These are phyloP conservation scores for Saccopteryx leptura DNA, from an alignment of 2,113 vertebrate genomes.

Conservation along the genomic window DNA sequence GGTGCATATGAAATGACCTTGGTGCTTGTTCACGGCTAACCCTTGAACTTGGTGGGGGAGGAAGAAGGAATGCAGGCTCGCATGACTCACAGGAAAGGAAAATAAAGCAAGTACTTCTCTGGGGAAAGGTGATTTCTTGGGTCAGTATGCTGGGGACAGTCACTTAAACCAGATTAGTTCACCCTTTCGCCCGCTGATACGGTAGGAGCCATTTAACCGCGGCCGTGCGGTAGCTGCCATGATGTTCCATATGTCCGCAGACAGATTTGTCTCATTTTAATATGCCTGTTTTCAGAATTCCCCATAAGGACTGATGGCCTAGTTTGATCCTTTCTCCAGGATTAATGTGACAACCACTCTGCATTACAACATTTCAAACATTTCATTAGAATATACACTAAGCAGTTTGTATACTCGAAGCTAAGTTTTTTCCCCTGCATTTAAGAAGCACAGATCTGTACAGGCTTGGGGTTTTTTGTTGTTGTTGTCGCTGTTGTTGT, in stretches of 20 bases:
- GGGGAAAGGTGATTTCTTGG: slow-evolving; percentile 28
- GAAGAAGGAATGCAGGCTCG: not conserved
- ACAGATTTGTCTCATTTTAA: slow-evolving; percentile 16
- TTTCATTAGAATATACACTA: slow-evolving; percentile 37
- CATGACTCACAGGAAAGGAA: slow-evolving; percentile 11
- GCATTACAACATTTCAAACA: slow-evolving; percentile 30
- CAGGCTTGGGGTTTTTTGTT: not conserved
- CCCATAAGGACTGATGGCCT: slow-evolving; percentile 67
- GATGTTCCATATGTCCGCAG: not conserved
- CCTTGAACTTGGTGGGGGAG: not conserved
- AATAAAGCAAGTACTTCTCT: not conserved
- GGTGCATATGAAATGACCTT: slow-evolving; percentile 10
- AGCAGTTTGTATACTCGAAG: slow-evolving; percentile 6
- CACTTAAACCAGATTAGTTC: not conserved
- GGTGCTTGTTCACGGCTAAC: not conserved
- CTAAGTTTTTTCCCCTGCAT: slow-evolving; percentile 53
- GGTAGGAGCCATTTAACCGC: not conserved
- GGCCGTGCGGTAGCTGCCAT: not conserved
- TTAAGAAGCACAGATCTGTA: slow-evolving; percentile 24
- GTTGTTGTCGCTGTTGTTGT: not conserved
- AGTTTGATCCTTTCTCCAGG: slow-evolving; percentile 68
- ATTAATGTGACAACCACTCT: slow-evolving; percentile 44
- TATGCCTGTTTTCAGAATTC: slow-evolving; percentile 62
- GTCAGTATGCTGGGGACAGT: not conserved
- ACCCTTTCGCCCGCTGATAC: not conserved